Base-by-base conservation (phyloP, 2,113 vertebrate species). In the Platycercus adscitus region DNA sequence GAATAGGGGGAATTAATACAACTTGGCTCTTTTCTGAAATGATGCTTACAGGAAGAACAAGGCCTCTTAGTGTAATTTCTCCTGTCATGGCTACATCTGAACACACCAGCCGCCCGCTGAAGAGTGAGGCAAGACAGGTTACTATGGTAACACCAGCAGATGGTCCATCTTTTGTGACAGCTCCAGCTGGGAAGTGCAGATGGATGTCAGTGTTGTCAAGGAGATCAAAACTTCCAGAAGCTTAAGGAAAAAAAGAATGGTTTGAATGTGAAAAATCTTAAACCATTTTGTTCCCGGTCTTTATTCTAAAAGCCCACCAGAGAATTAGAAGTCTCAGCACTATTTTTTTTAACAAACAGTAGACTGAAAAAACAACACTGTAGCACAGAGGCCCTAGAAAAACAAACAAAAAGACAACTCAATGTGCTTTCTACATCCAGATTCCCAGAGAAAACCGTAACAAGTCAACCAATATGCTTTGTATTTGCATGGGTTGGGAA, bases 41-140 rank as follows among this genome's bases (percentile, higher is more conserved):
- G 76, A 70, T 87, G 96, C 99, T 98, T 95, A 99, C 99, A 85
- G 99, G 99, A 73, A 99, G 98, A 96, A 99, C 99, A 83, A 99
- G 99, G 37, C 99, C 99, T 93, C 99, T 98, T 7, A 99, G 97
- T 9, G 99, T 99, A 98, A 99, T 99, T 98, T 99, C 99, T 81
- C 99, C 99, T 2, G 99, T 99, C 99, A 99, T 99, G 96, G 99
- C 99, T 29, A 99, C 98, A 94, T 99, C 99, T 8, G 99, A 99
- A 58, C 99, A 97, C 91, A 99, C 99, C 95, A 99, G 97, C 64
- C 98, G 97, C 88, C 99, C 98, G 61, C 99, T 99, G 90, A 99
- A 99, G 93, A 99, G 98, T 11, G 99, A 99, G 79, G 99, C 99
- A 17, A 99, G 98, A 94, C 99, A 99, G 73, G 99, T 99, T 96